These are phyloP conservation scores for Olivierus martensii DNA, from an alignment of 1,140 invertebrate species.

Conservation along the genomic window DNA sequence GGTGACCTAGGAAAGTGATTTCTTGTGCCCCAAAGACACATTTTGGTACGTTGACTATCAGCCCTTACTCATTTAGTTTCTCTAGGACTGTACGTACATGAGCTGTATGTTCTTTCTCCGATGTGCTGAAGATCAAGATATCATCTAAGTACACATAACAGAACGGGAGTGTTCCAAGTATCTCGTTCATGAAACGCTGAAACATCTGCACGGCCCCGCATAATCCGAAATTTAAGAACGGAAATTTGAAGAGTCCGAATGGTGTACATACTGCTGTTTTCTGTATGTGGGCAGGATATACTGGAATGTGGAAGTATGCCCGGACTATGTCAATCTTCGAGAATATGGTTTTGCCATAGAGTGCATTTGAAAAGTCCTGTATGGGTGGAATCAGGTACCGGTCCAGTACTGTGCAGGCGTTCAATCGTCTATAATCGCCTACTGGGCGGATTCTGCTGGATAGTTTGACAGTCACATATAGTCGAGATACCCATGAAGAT, in stretches of 20 bases:
- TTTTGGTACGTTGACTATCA: not conserved
- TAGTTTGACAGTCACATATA: constrained; percentile 20
- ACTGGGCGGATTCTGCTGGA: constrained; percentile 12
- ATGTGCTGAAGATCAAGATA: constrained; percentile 6
- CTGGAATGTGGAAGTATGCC: constrained; percentile 16
- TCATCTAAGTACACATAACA: constrained; percentile 37
- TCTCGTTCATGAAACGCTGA: constrained; percentile 18
- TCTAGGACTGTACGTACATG: constrained; percentile 20
- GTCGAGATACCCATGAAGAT: constrained; percentile 29
- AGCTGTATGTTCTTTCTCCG: not conserved
- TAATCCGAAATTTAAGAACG: constrained; percentile 24
- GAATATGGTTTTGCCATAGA: too few relatives aligned
- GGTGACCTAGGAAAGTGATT: constrained; percentile 2
- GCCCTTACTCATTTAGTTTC: not conserved
- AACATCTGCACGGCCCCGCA: constrained; percentile 22
- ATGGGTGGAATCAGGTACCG: constrained; percentile 27
- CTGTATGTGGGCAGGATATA: constrained; percentile 2
- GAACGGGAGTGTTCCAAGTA: constrained; percentile 22
- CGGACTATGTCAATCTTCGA: not conserved
- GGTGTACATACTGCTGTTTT: constrained; percentile 21
- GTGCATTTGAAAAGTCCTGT: constrained; percentile 2
- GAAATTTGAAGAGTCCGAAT: constrained; percentile 24
- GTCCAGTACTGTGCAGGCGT: constrained; percentile 24
- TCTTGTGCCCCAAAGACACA: not conserved
- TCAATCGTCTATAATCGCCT: constrained; percentile 22